Base-by-base conservation (phyloP, 2,113 vertebrate species). In the Ivindomyrus marchei region DNA sequence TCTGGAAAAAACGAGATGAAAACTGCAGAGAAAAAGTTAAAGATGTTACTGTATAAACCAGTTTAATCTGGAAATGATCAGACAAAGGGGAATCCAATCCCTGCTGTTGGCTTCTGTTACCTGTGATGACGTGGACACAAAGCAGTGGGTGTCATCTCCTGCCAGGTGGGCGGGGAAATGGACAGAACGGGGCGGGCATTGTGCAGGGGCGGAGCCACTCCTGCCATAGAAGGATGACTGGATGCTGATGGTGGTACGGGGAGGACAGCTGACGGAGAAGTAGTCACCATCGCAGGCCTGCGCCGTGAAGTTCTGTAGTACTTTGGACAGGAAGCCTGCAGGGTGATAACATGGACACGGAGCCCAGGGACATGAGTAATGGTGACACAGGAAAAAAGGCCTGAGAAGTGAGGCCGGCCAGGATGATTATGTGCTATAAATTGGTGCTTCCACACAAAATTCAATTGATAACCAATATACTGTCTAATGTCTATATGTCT, bases 161-260 rank as follows among this genome's bases (percentile, higher is more conserved):
- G 92, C 88, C 90, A 92, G 70, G 49, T 94, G 94, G 62, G 95
- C 93, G 66, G 94, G 94, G 19, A 94, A 91, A 45, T 94, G 95
- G 66, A 94, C 93, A 90, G 95, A 94, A 88, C 96, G 96, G 52
- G 96, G 94, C 56, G 95, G 96, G 89, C 97, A 98, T 92, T 95
- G 95, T 49, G 95, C 95, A 46, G 94, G 96, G 45, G 96, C 95
- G 46, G 95, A 93, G 77, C 95, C 93, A 93, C 91, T 96, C 53
- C 96, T 95, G 83, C 97, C 97, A 0, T 98, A 98, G 94, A 98
- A 98, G 31, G 97, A 97, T 3, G 97, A 97, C 89, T 98, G 97
- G 93, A 98, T 94, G 46, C 97, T 97, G 95, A 98, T 97, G 92
- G 97, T 97, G 83, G 97, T 97, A 92, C 96, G 96, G 87, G 97